phyloP scores from a whole-genome alignment of 2,113 vertebrate genomes.

The Pterocles burchelli region DNA sequence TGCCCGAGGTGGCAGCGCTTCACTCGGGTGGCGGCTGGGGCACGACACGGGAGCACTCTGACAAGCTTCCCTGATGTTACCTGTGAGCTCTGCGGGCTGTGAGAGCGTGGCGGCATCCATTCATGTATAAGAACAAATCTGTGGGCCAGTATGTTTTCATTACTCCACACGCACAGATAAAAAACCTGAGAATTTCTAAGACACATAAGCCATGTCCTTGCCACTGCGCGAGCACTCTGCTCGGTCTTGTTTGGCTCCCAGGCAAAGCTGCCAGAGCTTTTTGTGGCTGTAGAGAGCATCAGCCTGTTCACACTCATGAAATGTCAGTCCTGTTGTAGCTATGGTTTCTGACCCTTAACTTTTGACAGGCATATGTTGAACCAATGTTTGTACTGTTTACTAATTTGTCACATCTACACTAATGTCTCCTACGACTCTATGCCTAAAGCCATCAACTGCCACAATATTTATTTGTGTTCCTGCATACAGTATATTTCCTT shows the following conservation, averaged over 20 bases:
- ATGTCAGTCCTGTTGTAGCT: rapidly evolving
- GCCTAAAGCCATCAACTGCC: neutral
- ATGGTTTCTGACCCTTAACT: neutral
- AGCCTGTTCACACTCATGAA: neutral
- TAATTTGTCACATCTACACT: rapidly evolving
- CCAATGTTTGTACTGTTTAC: rapidly evolving
- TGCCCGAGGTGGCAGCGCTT: neutral
- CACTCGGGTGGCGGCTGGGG: rapidly evolving
- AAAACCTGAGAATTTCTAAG: rapidly evolving
- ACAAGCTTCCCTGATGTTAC: rapidly evolving
- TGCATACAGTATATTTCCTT: neutral
- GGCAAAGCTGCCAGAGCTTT: neutral
- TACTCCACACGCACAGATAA: rapidly evolving
- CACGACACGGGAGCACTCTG: rapidly evolving
- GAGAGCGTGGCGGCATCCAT: rapidly evolving
- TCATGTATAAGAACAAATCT: neutral
- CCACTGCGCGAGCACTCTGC: rapidly evolving
- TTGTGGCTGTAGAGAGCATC: neutral
- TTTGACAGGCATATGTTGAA: neutral
- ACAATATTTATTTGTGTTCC: neutral
- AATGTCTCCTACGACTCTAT: rapidly evolving
- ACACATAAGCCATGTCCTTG: rapidly evolving
- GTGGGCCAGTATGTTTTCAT: rapidly evolving
- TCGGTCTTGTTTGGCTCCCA: rapidly evolving
- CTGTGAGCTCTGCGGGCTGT: rapidly evolving